Base-by-base conservation (phyloP, 2,113 vertebrate species). In the Okapia johnstoni region DNA sequence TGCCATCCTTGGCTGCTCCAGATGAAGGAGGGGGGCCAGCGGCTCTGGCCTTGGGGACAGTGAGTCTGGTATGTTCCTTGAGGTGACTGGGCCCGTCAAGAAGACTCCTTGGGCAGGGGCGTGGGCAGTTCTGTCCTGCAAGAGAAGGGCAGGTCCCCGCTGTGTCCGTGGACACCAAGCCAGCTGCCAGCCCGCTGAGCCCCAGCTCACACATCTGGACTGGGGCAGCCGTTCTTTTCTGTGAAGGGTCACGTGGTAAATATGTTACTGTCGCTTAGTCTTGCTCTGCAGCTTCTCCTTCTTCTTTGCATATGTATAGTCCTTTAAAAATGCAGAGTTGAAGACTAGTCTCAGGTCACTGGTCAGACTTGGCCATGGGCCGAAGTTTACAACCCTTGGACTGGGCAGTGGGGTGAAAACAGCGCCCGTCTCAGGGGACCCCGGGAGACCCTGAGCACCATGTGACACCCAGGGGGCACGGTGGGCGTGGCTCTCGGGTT, bases 21-120 rank as follows among this genome's bases (percentile, higher is more conserved):
- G 21, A 7, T 4, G 21, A 10, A 10, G 3, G 33, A 57, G 50
- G 12, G 9, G 6, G 12, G 5, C 3, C 0, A 15, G n/a, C 0
- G 21, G 28, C 76, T 7, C 66, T 84, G n/a, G 21, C 88, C 66
- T 63, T 25, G 36, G 55, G 33, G 30, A n/a, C 66, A 25, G 23
- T 1, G 4, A 7, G 48, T 5, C 58, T 21, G 0, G 26, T 16
- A 23, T 19, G 70, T 14, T 17, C 26, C 6, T 28, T 1, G 11
- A 58, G 48, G 87, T 15, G 33, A n/a, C 70, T 25, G 0, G 52
- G 46, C 10, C 3, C 0, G n/a, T n/a, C 13, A 3, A 66, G 85
- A 28, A 58, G 25, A 36, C 4, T 6, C 54, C 5, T 28, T 17
- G 5, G 52, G 16, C 86, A 58, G 86, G 77, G 79, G 9, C 58